Evolutionary conservation across 92 coral and sea anemone genomes (phyloP).

Genomic region (Paragorgia papillata): DNA sequence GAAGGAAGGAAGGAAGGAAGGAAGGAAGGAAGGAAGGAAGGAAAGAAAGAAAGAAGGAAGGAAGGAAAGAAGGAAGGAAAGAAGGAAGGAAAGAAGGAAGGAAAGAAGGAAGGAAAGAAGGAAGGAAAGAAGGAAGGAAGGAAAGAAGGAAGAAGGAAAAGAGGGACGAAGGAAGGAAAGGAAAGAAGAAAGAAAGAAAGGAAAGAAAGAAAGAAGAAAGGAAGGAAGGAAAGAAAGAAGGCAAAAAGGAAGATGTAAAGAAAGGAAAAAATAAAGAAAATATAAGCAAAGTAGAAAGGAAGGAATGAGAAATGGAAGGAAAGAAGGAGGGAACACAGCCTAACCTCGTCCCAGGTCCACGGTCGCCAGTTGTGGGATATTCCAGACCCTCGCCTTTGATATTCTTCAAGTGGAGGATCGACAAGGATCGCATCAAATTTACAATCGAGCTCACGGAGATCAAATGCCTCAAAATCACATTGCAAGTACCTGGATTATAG

Average conservation of each 20-base stretch:
- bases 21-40: too few relatives aligned
- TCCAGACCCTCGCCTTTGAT: constrained; percentile 95
- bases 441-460: constrained; percentile 85
- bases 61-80: too few relatives aligned
- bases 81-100: too few relatives aligned
- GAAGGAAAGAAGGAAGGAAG: too few relatives aligned
- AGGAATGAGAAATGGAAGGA: not conserved
- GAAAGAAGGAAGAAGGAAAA: too few relatives aligned
- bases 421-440: constrained; percentile 93
- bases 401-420: constrained; percentile 98
- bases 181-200: too few relatives aligned
- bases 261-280: not conserved
- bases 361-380: constrained; percentile 94
- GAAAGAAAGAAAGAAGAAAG: not conserved
- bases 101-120: too few relatives aligned
- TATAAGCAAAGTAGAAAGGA: not conserved
- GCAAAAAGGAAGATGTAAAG: not conserved
- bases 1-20: too few relatives aligned
- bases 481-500: constrained; percentile 80
- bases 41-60: too few relatives aligned
- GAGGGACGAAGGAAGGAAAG: too few relatives aligned
- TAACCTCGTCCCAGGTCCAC: constrained; percentile 99
- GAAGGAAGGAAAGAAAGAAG: not conserved
- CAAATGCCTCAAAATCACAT: constrained; percentile 76
- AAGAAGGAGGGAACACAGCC: not conserved